Conservation (phyloP, 1,140 invertebrate species). For the Zelostemma sp. region DNA sequence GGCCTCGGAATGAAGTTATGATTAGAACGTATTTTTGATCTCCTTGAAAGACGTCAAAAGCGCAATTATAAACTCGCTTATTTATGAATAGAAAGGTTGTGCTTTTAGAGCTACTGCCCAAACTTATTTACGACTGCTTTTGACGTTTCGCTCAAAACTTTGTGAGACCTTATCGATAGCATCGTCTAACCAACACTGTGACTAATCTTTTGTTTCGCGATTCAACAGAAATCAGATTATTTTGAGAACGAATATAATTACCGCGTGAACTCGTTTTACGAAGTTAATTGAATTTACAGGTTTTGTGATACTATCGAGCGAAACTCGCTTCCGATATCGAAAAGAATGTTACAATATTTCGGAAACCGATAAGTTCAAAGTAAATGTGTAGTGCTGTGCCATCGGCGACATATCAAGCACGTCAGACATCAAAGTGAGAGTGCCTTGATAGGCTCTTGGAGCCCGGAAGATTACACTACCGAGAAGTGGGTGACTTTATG, state of each 20-base stretch:
- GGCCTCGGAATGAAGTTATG: no score
- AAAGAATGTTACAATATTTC: no score
- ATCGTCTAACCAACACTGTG: constrained; percentile 5
- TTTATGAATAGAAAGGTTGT: constrained; percentile 31
- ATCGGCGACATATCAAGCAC: neutral
- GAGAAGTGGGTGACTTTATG: neutral
- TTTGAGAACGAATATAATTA: no score
- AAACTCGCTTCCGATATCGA: no score
- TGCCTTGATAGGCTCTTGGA: neutral
- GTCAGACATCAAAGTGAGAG: neutral
- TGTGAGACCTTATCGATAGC: constrained; percentile 26
- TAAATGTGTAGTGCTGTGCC: neutral
- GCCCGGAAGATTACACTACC: neutral
- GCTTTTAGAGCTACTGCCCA: constrained; percentile 20
- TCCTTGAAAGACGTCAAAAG: no score
- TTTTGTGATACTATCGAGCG: no score
- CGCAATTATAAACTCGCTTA: constrained; percentile 22
- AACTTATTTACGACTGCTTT: constrained; percentile 26
- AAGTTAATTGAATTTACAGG: no score
- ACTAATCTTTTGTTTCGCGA: neutral
- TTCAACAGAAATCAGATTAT: neutral
- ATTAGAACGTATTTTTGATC: no score
- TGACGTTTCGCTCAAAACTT: constrained; percentile 28
- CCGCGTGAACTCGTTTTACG: no score
- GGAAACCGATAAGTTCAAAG: neutral